A percentile compares a stretch with the other conserved stretches of the same genome.
Evolutionary conservation across 2,888 invertebrate species (phyloP).

Genomic region (Machimus rusticus): DNA sequence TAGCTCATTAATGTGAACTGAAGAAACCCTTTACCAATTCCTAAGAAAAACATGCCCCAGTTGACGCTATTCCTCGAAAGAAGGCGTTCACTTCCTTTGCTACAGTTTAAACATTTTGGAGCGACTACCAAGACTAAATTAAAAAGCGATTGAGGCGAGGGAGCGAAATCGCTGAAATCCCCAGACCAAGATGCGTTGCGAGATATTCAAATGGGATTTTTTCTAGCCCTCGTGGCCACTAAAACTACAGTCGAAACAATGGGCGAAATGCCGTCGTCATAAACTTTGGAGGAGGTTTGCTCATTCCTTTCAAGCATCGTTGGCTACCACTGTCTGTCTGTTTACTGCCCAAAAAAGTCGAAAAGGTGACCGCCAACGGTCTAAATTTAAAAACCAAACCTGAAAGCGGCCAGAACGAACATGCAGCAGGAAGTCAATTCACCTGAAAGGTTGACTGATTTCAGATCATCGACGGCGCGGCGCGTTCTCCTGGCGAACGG

Average conservation of each 20-base stretch:
- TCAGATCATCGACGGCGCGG: background rate
- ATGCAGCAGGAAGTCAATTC: background rate
- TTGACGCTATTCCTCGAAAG: background rate
- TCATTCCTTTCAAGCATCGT: constrained; percentile 2
- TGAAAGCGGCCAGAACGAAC: background rate
- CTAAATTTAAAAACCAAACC: background rate
- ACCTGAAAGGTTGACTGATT: constrained; percentile 27
- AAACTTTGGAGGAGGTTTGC: background rate
- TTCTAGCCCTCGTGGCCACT: background rate
- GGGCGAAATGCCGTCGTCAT: background rate
- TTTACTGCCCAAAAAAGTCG: background rate
- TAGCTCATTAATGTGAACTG: background rate
- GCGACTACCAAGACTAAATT: background rate
- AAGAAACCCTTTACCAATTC: background rate
- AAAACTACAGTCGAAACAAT: background rate
- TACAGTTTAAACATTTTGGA: background rate
- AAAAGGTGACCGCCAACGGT: background rate
- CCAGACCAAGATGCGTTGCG: background rate
- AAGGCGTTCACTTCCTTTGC: background rate
- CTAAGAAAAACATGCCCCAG: background rate
- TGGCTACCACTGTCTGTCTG: background rate
- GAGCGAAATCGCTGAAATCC: background rate
- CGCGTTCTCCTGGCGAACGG: background rate
- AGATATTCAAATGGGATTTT: background rate
- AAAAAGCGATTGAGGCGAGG: background rate